Evolutionary conservation across 2,797 vertebrate genomes (phyloP), one percentile per base, ranked within the genome.

Genomic region (Neomorphus geoffroyi): DNA sequence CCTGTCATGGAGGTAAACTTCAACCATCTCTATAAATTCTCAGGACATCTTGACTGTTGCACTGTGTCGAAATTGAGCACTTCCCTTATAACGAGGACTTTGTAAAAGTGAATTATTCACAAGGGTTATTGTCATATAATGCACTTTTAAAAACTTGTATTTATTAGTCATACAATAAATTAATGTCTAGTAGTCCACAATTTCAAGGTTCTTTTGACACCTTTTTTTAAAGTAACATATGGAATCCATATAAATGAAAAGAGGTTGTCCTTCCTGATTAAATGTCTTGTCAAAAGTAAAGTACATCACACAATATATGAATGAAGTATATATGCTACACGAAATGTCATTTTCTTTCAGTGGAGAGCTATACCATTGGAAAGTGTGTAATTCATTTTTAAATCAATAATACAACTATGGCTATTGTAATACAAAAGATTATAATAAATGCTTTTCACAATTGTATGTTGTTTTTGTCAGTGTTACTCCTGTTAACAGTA

Each of bases 381-480:
- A 94, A 88, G 32, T 79, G 64, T 45, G 75, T 91, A 15, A 74
- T 74, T 80, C 4, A 69, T 75, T 82, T 77, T n/a, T 23, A 81
- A 81, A 78, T 62, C 51, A 86, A 43, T 80, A 86, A 79, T 66
- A 90, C 71, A 94, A 56, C 11, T 27, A 18, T 51, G 48, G 21
- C 80, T 91, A 1, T 80, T 95, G 61, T 86, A 96, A 80, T 91
- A 84, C 35, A 64, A 57, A 86, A 84, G 6, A 62, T 60, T 60
- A 21, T 62, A 92, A 92, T 94, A 94, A 94, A 96, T 80, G 62
- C 86, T 88, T 95, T 92, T 79, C 92, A 91, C 43, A 19, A 22
- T 51, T 90, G 83, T 48, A 13, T 80, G 18, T 74, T 91, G 71
- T 6, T 27, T 78, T 51, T 83, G 27, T 86, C 41, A 28, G 1